These are phyloP conservation scores for Semicossyphus pulcher DNA, from an alignment of 2,113 vertebrate species.

Conservation along the genomic window DNA sequence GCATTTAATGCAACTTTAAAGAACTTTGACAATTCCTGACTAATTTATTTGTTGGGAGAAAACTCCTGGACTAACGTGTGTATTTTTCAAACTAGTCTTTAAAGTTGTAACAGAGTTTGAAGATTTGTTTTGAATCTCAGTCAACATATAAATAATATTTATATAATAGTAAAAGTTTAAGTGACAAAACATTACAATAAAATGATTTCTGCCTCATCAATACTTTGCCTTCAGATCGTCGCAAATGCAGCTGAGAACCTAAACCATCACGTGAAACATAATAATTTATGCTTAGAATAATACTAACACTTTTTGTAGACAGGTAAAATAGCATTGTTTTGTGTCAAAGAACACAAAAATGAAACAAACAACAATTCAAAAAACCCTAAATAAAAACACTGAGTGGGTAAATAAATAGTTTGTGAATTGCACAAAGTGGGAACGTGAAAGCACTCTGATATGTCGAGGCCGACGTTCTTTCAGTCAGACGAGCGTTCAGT, in stretches of 20 bases:
- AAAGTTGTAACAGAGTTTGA: slow-evolving; percentile 12
- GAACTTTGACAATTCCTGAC: neutral
- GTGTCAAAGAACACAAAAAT: slow-evolving; percentile 68
- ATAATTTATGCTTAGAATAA: slow-evolving; percentile 62
- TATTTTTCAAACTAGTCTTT: slow-evolving; percentile 12
- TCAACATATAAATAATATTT: slow-evolving; percentile 51
- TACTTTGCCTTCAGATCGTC: slow-evolving; percentile 18
- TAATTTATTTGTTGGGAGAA: neutral
- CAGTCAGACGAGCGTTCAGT: slow-evolving; percentile 53
- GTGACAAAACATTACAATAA: slow-evolving; percentile 1
- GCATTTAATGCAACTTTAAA: neutral
- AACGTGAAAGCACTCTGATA: slow-evolving; percentile 86
- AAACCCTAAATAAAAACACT: slow-evolving; percentile 82
- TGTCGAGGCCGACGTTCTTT: slow-evolving; percentile 67
- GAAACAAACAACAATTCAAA: slow-evolving; percentile 83
- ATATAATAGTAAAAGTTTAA: no score
- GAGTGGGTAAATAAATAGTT: slow-evolving; percentile 95
- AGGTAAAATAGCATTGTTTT: slow-evolving; percentile 60
- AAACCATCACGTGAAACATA: slow-evolving; percentile 50
- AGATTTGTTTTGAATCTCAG: slow-evolving; percentile 18
- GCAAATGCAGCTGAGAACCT: slow-evolving; percentile 47
- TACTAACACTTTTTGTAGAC: slow-evolving; percentile 70
- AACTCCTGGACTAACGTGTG: neutral
- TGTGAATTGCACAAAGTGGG: slow-evolving; percentile 91
- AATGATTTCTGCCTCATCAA: slow-evolving; percentile 3